phyloP scores from a whole-genome alignment of 2,888 invertebrate species.

The Lasioglossum zephyrum region DNA sequence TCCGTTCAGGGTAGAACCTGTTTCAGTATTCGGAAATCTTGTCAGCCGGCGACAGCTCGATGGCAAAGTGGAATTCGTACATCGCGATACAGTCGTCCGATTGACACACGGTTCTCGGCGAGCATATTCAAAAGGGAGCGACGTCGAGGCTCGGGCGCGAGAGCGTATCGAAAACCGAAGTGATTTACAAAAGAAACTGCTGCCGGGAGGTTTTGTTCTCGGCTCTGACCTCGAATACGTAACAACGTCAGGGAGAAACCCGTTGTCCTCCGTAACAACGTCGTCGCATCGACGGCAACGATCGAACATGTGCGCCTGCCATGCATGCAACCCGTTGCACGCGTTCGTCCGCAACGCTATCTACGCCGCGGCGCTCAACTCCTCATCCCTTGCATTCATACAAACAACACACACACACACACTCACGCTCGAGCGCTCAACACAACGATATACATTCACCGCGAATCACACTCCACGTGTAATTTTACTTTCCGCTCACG shows the following conservation, averaged over 20 bases:
- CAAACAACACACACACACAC: background rate
- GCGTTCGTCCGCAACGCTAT: constrained; percentile 42
- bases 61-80: background rate
- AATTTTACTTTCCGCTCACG: constrained; percentile 42
- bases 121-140: constrained; percentile 8
- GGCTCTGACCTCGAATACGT: constrained; percentile 32
- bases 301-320: constrained; percentile 57
- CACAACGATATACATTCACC: background rate
- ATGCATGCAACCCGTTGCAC: constrained; percentile 54
- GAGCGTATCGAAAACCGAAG: constrained; percentile 21
- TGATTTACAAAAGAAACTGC: constrained; percentile 29
- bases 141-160: background rate
- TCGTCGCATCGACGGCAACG: constrained; percentile 27
- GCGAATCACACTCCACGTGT: constrained; percentile 24
- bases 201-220: background rate
- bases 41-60: background rate
- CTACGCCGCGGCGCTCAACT: constrained; percentile 28
- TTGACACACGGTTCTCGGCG: constrained; percentile 1
- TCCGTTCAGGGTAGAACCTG: background rate
- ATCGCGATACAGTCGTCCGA: background rate
- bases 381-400: background rate
- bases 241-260: constrained; percentile 40
- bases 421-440: background rate
- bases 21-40: background rate
- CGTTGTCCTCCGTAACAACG: constrained; percentile 42